Evolutionary conservation across 2,113 vertebrate species (phyloP).

Genomic region (Romanogobio albipinnatus): DNA sequence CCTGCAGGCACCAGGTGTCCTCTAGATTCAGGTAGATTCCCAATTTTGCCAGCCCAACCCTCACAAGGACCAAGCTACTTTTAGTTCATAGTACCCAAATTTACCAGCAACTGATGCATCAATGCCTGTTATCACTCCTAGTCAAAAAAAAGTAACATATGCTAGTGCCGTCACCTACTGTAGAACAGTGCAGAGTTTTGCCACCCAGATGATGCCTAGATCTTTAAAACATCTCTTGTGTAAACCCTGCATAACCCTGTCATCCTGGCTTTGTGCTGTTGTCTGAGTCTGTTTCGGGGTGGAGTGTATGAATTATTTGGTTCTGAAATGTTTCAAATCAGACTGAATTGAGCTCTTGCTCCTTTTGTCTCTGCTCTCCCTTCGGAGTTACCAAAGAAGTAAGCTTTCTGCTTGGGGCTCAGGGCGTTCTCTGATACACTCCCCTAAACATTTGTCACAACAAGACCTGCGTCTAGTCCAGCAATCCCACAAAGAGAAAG

Average conservation of each 20-base stretch:
- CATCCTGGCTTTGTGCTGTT: slow-evolving; percentile 38
- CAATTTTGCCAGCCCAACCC: not conserved
- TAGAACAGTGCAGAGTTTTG: not conserved
- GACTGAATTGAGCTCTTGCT: not conserved
- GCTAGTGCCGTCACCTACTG: not conserved
- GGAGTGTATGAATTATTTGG: not conserved
- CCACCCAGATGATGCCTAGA: not conserved
- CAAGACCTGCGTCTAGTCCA: slow-evolving; percentile 1
- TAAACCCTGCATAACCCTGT: slow-evolving; percentile 45
- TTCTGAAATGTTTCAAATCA: slow-evolving; percentile 26
- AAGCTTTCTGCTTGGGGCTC: not conserved
- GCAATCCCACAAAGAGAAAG: not conserved
- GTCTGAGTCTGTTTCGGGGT: not conserved
- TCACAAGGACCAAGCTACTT: not conserved
- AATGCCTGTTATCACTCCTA: not conserved
- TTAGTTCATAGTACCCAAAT: not conserved
- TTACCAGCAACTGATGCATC: not conserved
- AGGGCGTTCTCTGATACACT: slow-evolving; percentile 12
- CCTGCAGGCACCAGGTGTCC: not conserved
- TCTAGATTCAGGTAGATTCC: not conserved
- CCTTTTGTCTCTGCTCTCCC: slow-evolving; percentile 3
- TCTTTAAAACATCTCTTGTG: slow-evolving; percentile 23
- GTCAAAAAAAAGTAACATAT: not conserved
- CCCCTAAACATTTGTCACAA: slow-evolving; percentile 15
- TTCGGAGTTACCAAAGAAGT: not conserved